Evolutionary conservation across 2,888 invertebrate genomes (phyloP).

Genomic region (Trachelus troglodyta): DNA sequence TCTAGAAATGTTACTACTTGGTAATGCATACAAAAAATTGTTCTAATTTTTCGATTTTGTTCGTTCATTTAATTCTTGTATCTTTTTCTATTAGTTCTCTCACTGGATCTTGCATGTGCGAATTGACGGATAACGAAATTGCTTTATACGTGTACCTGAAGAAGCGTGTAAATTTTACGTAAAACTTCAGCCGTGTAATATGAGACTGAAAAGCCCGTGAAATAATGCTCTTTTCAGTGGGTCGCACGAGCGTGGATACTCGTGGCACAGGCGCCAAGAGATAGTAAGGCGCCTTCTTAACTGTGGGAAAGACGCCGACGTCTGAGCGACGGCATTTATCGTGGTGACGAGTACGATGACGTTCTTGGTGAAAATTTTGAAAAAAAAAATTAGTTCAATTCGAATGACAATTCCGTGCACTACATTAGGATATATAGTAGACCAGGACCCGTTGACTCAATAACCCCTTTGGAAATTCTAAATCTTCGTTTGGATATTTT

Average conservation of each 20-base stretch:
- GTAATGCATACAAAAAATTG: too few species aligned
- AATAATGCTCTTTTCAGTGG: conserved; percentile 49
- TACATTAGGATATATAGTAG: background rate
- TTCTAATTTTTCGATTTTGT: background rate
- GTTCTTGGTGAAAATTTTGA: background rate
- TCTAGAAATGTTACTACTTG: background rate
- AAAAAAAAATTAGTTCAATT: background rate
- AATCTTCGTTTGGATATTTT: background rate
- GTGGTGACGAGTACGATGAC: background rate
- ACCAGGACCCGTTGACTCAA: background rate
- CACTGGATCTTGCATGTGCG: background rate
- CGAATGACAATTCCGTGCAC: background rate
- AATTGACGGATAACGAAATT: background rate
- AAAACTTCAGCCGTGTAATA: conserved; percentile 30
- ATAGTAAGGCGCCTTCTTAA: conserved; percentile 58
- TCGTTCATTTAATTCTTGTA: background rate
- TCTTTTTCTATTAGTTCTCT: background rate
- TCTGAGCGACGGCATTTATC: conserved; percentile 26
- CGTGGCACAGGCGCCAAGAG: conserved; percentile 49
- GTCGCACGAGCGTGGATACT: conserved; percentile 2
- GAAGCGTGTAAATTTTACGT: background rate
- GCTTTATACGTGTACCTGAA: background rate
- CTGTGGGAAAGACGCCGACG: conserved; percentile 59
- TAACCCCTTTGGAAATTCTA: background rate
- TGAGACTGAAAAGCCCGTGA: conserved; percentile 52